Base-by-base conservation (phyloP, 2,888 invertebrate genomes). In the Loripinus fragilis region DNA sequence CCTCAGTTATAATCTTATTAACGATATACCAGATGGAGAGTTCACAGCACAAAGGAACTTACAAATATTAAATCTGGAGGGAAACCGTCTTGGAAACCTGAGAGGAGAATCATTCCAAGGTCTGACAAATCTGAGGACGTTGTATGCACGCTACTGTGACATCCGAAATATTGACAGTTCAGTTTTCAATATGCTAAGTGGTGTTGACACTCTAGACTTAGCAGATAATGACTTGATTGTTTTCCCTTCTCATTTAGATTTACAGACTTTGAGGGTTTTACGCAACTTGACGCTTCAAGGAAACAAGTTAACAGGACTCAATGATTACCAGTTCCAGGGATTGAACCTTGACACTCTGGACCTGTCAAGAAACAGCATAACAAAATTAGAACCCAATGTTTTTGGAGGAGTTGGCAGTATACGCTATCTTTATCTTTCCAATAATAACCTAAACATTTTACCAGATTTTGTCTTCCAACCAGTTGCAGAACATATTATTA, bases 281-380 rank as follows among this genome's bases (percentile, higher is more conserved):
- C 79, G 77, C 45, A 69, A 78, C 41, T 74, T 91, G 8, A 83
- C 78, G 17, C 74, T 90, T 7, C 86, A 88, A 55, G 81, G 85
- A 35, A 91, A 91, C 75, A 72, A 81, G 42, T 76, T 91, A 42
- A 48, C 83, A 20, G 65, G 71, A 5, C 74, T 91, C 7, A 74
- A 45, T 10, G 71, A 83, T 45, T 69, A 78, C 10, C 88, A 87
- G 67, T 91, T 91, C 78, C 74, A 87, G 8, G 86, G 85, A 17
- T 72, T 90, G 52, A 81, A 78, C 41, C 70, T 91, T 8, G 79
- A 87, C 45, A 82, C 71, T 0, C 66, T 91, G 33, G 86, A 88
- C 69, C 71, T 90, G 45, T 88, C 90, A 17, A 76, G 76, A 20
- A 91, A 91, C 69, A 73, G 78, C 35, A 86, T 91, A 28, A 80